A percentile compares a stretch with the other conserved stretches of the same genome.
Conservation (phyloP, 2,888 invertebrate genomes). For the Diadromus collaris region DNA sequence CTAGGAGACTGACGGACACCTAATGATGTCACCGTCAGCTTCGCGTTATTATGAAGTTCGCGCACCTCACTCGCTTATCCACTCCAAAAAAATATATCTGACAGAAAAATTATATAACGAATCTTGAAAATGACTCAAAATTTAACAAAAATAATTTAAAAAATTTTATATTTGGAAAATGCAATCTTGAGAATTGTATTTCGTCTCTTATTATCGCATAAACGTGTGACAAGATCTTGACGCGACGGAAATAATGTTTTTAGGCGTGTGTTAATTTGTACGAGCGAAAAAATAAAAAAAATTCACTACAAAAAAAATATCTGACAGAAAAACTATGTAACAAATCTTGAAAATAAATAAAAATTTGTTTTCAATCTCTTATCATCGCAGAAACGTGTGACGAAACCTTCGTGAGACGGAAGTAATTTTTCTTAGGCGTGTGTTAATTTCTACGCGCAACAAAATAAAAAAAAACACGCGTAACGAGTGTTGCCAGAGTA, state of each 20-base stretch:
- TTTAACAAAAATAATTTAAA: background rate
- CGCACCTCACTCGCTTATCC: background rate
- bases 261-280: background rate
- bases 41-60: conserved; percentile 7
- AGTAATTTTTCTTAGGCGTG: background rate
- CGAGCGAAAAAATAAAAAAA: background rate
- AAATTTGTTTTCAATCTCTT: background rate
- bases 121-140: background rate
- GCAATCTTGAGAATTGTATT: background rate
- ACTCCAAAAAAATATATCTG: background rate
- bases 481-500: background rate
- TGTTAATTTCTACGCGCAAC: background rate
- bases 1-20: conserved; percentile 11
- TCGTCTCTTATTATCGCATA: background rate
- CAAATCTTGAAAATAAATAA: background rate
- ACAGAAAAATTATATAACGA: background rate
- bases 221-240: background rate
- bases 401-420: background rate
- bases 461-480: background rate
- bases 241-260: background rate
- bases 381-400: background rate
- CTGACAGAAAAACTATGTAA: background rate
- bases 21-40: conserved; percentile 7
- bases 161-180: background rate
- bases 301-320: background rate